Evolutionary conservation across 2,888 invertebrate species (phyloP).

Genomic region (Morpho deidamia): DNA sequence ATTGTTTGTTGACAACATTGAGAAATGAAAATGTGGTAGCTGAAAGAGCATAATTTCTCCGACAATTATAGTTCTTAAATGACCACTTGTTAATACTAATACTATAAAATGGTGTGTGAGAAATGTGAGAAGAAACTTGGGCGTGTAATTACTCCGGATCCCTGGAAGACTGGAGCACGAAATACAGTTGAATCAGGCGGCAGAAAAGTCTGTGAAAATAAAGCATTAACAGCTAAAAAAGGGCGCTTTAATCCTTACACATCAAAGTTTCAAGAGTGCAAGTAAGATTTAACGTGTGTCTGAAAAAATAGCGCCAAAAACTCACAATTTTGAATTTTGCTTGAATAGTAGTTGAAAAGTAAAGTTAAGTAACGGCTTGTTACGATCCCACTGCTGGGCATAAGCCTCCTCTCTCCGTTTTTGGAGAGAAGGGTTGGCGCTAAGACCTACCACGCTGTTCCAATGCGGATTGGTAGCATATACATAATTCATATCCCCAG

Average conservation of each 20-base stretch:
- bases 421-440: no score
- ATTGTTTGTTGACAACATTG: constrained; percentile 7
- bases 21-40: constrained; percentile 1
- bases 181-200: constrained; percentile 95
- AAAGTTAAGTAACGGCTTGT: no score
- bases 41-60: no score
- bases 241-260: constrained; percentile 91
- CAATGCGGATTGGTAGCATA: no score
- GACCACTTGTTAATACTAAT: neutral
- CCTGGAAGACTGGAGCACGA: constrained; percentile 95
- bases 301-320: no score
- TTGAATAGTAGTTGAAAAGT: no score
- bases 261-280: constrained; percentile 85
- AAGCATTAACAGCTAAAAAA: constrained; percentile 91
- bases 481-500: no score
- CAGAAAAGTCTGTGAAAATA: constrained; percentile 96
- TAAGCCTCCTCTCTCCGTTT: no score
- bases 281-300: constrained; percentile 45
- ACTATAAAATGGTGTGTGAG: constrained; percentile 88
- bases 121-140: constrained; percentile 95
- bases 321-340: no score
- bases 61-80: neutral
- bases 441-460: no score
- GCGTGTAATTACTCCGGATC: constrained; percentile 96
- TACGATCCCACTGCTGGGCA: no score